Base-by-base conservation (phyloP, 2,888 invertebrate genomes). In the Doris montereyensis region DNA sequence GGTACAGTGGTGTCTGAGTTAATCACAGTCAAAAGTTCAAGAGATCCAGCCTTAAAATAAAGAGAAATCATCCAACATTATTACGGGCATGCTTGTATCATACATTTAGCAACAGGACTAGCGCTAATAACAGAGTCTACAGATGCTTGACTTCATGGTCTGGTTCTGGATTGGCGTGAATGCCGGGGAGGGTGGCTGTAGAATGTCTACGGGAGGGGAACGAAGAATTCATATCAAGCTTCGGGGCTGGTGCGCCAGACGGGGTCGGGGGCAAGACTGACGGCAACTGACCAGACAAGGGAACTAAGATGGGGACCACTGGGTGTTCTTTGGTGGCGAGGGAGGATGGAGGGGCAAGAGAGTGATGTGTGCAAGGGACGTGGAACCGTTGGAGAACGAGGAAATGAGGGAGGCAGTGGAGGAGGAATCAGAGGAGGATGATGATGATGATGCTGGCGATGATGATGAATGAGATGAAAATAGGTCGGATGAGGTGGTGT, bases 391-490 rank as follows among this genome's bases (percentile, higher is more conserved):
- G 10, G 79, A 71, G 26, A 76, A 76, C 26, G 41, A 21, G 0
- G 28, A 1, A 5, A 79, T 74, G 3, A 75, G 70, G 41, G 79
- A 57, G 70, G 28, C 35, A 67, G 79, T 60, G 74, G 34, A n/a
- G 41, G 65, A 26, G 83, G 76, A 28, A 82, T 81, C 32, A 81
- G 83, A 3, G 77, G 82, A 65, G 85, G 85, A 65, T 83, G 84
- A 28, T 85, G 85, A 24, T 13, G 8, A 8, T 62, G 62, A 57
- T 5, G 32, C 28, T 52, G 8, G 21, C 35, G 13, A 28, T 10
- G 34, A 67, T 67, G 21, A 67, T 24, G 52, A 24, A 8, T 57
- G 28, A 26, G 35, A 74, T 74, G 30, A 32, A 58, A 26, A 52
- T 17, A 26, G 24, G 32, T 35, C 57, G 71, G 28, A 77, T 72